phyloP scores from a whole-genome alignment of 2,113 vertebrate genomes.

The Takifugu flavidus region DNA sequence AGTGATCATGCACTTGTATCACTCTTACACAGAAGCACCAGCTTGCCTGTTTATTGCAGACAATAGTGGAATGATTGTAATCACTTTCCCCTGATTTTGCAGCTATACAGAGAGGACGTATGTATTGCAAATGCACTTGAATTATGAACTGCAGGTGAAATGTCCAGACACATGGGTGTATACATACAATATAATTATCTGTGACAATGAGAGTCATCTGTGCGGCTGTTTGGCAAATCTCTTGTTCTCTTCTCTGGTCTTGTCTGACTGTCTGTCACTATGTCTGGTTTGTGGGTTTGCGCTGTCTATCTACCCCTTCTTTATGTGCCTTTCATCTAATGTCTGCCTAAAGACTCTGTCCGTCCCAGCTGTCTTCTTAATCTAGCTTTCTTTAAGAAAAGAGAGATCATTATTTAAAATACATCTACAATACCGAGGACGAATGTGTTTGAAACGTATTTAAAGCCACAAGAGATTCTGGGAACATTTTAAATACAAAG shows the following conservation, averaged over 20 bases:
- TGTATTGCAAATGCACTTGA: slow-evolving; percentile 35
- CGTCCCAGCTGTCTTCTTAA: slow-evolving; percentile 39
- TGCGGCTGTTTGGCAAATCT: neutral
- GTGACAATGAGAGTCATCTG: neutral
- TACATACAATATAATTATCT: neutral
- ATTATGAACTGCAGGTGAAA: slow-evolving; percentile 40
- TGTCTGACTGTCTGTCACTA: slow-evolving; percentile 9
- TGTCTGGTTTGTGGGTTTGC: slow-evolving; percentile 25
- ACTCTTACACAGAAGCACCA: slow-evolving; percentile 39
- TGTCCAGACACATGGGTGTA: slow-evolving; percentile 22
- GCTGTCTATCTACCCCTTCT: slow-evolving; percentile 14
- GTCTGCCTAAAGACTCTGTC: slow-evolving; percentile 31
- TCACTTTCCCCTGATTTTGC: slow-evolving; percentile 39
- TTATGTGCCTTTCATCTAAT: slow-evolving; percentile 37
- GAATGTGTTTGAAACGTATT: no score
- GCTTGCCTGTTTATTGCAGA: slow-evolving; percentile 58
- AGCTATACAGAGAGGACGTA: slow-evolving; percentile 26
- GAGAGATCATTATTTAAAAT: neutral
- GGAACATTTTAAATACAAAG: no score
- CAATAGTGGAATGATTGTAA: slow-evolving; percentile 69
- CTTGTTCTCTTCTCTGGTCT: neutral
- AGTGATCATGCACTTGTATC: slow-evolving; percentile 60
- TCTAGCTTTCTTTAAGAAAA: slow-evolving; percentile 26
- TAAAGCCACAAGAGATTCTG: no score
- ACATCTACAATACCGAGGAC: neutral